Evolutionary conservation across 2,797 vertebrate species (phyloP), one percentile per base, ranked within the genome.

Genomic region (Paguma larvata): DNA sequence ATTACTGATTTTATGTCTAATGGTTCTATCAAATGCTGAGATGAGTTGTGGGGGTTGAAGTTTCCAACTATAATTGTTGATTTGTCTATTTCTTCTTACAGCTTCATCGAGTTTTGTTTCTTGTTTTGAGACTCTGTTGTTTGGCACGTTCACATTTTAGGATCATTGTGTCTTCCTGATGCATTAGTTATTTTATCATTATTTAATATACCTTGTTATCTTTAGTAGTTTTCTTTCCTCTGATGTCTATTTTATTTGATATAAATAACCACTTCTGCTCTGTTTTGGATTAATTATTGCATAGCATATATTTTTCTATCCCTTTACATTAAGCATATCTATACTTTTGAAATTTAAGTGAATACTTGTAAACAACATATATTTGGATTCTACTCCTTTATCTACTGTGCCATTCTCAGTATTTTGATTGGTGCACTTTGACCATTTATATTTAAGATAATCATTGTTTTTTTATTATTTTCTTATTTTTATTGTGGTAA

Each of bases 381-480:
- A 72, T 67, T 78, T 84, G 11, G 4, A 3, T 84, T 14, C 38
- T 85, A 27, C 12, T 85, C 13, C 89, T 84, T 62, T 78, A 89
- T 70, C 48, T 19, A 89, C 9, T 85, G 5, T 62, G 30, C 15
- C 16, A 78, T 30, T 44, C 32, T 67, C 41, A 38, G 18, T 46
- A 3, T 75, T 91, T 85, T 88, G 46, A 86, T 34, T 91, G 53
- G 32, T 70, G 0, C 23, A 86, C 63, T 84, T 67, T 77, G 18
- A 62, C 27, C 11, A 89, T 65, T 89, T 87, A 34, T 89, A 85
- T 88, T 96, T 85, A 78, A 85, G 27, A 67, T 48, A 73, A 41
- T 46, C 8, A 80, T 41, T 65, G 34, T 75, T 77, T 85, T 85
- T 73, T 77, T 51, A 65, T 48, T 85, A 67, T 79, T 73, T 77